These are phyloP conservation scores for Rhizoglyphus robini DNA, from an alignment of 1,140 invertebrate species.

Conservation along the genomic window DNA sequence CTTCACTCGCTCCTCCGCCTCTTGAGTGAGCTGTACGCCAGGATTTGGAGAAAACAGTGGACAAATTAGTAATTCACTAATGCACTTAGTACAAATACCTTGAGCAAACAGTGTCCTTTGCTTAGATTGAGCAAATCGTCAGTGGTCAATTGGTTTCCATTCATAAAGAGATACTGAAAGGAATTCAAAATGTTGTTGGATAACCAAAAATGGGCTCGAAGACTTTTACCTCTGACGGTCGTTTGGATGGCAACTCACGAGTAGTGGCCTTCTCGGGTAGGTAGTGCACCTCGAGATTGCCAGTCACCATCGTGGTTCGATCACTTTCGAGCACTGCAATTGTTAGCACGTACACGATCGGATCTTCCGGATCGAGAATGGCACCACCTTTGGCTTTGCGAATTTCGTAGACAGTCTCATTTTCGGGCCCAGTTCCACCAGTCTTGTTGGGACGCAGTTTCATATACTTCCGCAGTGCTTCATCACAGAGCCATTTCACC, in stretches of 20 bases:
- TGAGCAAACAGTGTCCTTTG: conserved; percentile 44
- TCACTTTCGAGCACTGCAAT: conserved; percentile 44
- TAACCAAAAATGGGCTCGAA: background rate
- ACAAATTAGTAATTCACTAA: background rate
- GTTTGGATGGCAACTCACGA: conserved; percentile 25
- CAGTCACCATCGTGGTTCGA: conserved; percentile 39
- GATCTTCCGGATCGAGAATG: conserved; percentile 45
- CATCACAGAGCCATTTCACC: conserved; percentile 44
- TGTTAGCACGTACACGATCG: conserved; percentile 41
- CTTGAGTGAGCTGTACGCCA: conserved; percentile 37
- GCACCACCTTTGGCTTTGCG: conserved; percentile 47
- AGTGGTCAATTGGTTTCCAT: conserved; percentile 44
- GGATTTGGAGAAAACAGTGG: too few species aligned
- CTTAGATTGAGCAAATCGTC: conserved; percentile 47
- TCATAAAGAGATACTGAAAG: conserved; percentile 42
- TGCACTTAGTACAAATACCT: conserved; percentile 31
- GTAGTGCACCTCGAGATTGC: conserved; percentile 43
- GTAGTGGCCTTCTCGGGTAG: conserved; percentile 43
- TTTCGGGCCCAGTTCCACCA: conserved; percentile 22
- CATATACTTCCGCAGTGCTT: conserved; percentile 41
- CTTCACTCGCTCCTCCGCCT: conserved; percentile 42
- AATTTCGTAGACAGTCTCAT: conserved; percentile 41
- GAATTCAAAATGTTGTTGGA: conserved; percentile 27
- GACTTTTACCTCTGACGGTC: conserved; percentile 12
- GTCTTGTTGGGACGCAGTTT: conserved; percentile 32